Conservation (phyloP, 2,797 vertebrate genomes). For the Rhodeus uyekii region DNA sequence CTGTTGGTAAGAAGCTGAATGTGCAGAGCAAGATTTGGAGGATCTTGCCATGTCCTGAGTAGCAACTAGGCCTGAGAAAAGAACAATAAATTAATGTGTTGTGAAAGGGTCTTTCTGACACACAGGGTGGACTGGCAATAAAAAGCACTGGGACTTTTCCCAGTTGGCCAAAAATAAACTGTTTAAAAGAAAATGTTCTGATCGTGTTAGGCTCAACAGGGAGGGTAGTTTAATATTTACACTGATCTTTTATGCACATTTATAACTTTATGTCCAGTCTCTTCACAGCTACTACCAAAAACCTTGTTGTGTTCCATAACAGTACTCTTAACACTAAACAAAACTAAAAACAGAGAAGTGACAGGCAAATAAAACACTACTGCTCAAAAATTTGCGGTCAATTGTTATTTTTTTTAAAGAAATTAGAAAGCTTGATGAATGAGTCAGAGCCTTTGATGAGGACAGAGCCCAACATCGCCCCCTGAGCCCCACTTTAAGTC, state of each 20-base stretch:
- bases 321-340: too few species aligned
- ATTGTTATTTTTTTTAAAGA: too few species aligned
- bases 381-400: neutral
- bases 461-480: too few species aligned
- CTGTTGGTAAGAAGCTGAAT: neutral
- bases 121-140: neutral
- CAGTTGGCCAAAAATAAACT: neutral
- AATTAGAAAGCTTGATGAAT: too few species aligned
- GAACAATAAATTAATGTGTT: neutral
- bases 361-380: neutral
- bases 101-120: neutral
- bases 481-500: too few species aligned
- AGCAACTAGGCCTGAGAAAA: neutral
- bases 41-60: neutral
- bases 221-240: neutral
- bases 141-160: neutral
- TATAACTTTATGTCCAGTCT: neutral
- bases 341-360: neutral
- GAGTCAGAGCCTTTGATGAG: too few species aligned
- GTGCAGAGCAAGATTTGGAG: neutral
- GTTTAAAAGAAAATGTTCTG: neutral
- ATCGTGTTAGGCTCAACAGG: neutral
- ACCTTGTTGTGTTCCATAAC: neutral
- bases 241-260: neutral
- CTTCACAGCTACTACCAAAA: neutral